These are phyloP conservation scores for Conchocele bisecta DNA, from an alignment of 2,888 invertebrate species.

Conservation along the genomic window DNA sequence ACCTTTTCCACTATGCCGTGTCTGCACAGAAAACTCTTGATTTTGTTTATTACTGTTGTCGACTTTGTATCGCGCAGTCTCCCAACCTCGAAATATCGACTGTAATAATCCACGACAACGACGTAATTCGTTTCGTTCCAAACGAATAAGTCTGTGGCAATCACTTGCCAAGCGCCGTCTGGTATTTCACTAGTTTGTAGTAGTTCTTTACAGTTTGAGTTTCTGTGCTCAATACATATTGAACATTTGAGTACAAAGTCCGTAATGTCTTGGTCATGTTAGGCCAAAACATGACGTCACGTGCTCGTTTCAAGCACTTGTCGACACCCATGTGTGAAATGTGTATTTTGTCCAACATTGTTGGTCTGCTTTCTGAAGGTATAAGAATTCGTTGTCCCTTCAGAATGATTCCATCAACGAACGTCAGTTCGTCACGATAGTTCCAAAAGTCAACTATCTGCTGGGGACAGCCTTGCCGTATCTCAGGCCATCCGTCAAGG, in stretches of 20 bases:
- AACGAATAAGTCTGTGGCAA: slow-evolving; percentile 46
- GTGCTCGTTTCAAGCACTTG: slow-evolving; percentile 32
- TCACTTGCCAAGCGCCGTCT: slow-evolving; percentile 39
- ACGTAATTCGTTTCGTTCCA: slow-evolving; percentile 44
- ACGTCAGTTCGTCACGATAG: slow-evolving; percentile 35
- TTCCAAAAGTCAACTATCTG: slow-evolving; percentile 47
- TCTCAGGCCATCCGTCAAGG: slow-evolving; percentile 45
- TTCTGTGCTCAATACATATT: slow-evolving; percentile 41
- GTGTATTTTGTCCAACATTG: slow-evolving; percentile 34
- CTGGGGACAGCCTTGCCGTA: slow-evolving; percentile 36
- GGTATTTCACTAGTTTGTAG: slow-evolving; percentile 30
- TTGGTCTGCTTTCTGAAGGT: slow-evolving; percentile 11
- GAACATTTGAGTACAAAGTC: slow-evolving; percentile 16
- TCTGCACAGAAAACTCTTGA: not conserved
- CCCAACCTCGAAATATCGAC: slow-evolving; percentile 19
- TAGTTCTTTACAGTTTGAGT: slow-evolving; percentile 41
- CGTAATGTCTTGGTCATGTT: slow-evolving; percentile 26
- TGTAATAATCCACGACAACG: slow-evolving; percentile 48
- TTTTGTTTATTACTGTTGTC: not conserved
- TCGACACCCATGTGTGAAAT: slow-evolving; percentile 28
- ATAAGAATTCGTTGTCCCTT: slow-evolving; percentile 39
- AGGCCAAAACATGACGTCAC: slow-evolving; percentile 39
- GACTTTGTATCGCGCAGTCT: not conserved
- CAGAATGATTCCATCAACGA: slow-evolving; percentile 31
- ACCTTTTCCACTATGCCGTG: not conserved